These are phyloP conservation scores for Lymantria dispar DNA, from an alignment of 2,888 invertebrate genomes.

Conservation along the genomic window DNA sequence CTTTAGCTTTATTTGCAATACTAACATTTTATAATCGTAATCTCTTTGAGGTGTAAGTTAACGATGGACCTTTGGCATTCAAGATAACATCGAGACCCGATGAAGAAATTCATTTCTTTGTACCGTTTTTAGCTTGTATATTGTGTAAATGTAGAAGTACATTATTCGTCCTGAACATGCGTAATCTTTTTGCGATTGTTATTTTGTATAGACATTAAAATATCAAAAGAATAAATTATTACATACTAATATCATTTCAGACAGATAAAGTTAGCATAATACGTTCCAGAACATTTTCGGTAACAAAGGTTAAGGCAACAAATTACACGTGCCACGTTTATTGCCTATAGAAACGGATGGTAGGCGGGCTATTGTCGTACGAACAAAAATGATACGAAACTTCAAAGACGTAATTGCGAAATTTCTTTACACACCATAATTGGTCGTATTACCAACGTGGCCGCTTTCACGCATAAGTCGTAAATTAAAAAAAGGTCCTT, in stretches of 20 bases:
- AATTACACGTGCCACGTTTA: constrained; percentile 51
- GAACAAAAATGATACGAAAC: constrained; percentile 47
- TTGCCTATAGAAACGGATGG: constrained; percentile 36
- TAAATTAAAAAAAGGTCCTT: constrained; percentile 64
- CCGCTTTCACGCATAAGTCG: constrained; percentile 57
- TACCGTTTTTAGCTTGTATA: too few relatives aligned
- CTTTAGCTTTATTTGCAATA: too few relatives aligned
- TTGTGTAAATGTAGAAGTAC: constrained; percentile 20
- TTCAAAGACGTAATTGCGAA: constrained; percentile 52
- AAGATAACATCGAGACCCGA: too few relatives aligned
- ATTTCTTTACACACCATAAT: constrained; percentile 58
- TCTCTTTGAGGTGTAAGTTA: too few relatives aligned
- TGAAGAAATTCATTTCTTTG: too few relatives aligned
- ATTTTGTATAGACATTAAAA: constrained; percentile 33
- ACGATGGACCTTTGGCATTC: too few relatives aligned
- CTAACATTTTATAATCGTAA: too few relatives aligned
- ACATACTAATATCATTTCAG: constrained; percentile 37
- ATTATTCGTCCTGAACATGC: constrained; percentile 16
- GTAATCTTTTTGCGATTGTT: constrained; percentile 29
- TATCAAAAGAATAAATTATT: constrained; percentile 51
- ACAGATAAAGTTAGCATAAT: constrained; percentile 50
- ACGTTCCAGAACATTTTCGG: constrained; percentile 38
- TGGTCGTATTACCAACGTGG: constrained; percentile 47
- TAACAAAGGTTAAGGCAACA: constrained; percentile 56
- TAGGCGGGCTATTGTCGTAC: constrained; percentile 39